Evolutionary conservation across 2,113 vertebrate species (phyloP), one percentile per base, ranked within the genome.

Genomic region (Beaufortia kweichowensis): DNA sequence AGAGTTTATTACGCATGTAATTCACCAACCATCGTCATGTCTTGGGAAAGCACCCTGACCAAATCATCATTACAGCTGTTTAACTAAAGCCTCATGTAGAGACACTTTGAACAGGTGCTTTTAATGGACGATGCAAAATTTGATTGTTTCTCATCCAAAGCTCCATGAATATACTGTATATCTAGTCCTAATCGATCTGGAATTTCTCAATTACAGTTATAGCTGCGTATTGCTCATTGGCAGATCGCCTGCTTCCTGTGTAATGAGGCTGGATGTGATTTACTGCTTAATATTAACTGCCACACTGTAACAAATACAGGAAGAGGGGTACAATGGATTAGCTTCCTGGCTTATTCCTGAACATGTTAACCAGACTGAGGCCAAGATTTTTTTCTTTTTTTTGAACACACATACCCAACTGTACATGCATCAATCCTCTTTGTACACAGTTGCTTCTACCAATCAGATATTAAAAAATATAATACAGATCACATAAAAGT

Each of bases 241-340:
- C 62, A 65, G 26, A 39, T 19, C 56, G 73, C 61, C 23, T 9
- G 29, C 63, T 76, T 33, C 35, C 35, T n/a, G 62, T n/a, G 61
- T 23, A 39, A 76, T 62, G 50, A 76, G 31, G 14, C 19, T 67
- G 9, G 35, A 31, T 24, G 4, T 29, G 48, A 76, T 66, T 59
- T 59, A 76, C 23, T n/a, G 35, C 57, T 76, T 66, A 57, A 56
- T 76, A 66, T 67, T 46, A 41, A 76, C 26, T 57, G 24, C 33
- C 23, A 66, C 50, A 12, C 33, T 12, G 63, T 66, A 67, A 76
- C 63, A 66, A 60, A 76, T 66, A 67, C 75, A 67, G 62, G 64
- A 74, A 74, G 60, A 48, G 1, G 53, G 71, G 17, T 10, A 61
- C 55, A 74, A 74, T 74, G 41, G 39, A 60, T 74, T 48, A 31